phyloP scores from a whole-genome alignment of 2,113 vertebrate genomes.

The Entelurus aequoreus region DNA sequence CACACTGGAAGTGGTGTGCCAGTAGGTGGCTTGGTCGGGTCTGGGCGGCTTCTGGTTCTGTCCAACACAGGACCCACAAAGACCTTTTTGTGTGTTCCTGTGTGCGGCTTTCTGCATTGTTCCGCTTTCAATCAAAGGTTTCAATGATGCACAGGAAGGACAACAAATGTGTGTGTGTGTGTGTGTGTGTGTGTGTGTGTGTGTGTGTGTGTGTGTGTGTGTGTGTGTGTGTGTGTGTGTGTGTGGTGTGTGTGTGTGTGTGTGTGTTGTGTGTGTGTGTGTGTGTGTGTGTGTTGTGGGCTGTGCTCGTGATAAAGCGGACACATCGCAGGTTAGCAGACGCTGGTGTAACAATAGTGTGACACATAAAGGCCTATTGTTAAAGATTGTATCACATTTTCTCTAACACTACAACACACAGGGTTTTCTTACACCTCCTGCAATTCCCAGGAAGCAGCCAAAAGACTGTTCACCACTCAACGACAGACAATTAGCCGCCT shows the following conservation, averaged over 20 bases:
- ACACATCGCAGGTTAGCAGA: neutral
- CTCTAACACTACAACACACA: too few species aligned
- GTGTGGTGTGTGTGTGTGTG: conserved; percentile 1
- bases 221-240: neutral
- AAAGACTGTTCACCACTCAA: too few species aligned
- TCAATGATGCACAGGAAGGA: conserved; percentile 7
- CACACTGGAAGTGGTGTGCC: conserved; percentile 25
- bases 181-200: too few species aligned
- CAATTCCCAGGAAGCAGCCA: too few species aligned
- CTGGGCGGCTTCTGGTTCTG: conserved; percentile 35
- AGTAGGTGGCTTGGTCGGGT: conserved; percentile 26
- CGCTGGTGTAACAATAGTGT: neutral
- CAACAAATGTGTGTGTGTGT: neutral
- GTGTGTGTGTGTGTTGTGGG: neutral
- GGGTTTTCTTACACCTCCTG: too few species aligned
- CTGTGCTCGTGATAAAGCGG: neutral
- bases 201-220: too few species aligned
- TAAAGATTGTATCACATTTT: too few species aligned
- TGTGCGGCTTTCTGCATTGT: conserved; percentile 47
- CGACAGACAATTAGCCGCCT: too few species aligned
- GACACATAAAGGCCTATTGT: neutral
- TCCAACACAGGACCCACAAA: conserved; percentile 23
- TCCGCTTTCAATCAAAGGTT: conserved; percentile 21
- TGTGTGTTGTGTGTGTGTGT: neutral
- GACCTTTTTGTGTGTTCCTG: conserved; percentile 21